phyloP scores from a whole-genome alignment of 2,888 invertebrate genomes.

The Acrocera orbiculus region DNA sequence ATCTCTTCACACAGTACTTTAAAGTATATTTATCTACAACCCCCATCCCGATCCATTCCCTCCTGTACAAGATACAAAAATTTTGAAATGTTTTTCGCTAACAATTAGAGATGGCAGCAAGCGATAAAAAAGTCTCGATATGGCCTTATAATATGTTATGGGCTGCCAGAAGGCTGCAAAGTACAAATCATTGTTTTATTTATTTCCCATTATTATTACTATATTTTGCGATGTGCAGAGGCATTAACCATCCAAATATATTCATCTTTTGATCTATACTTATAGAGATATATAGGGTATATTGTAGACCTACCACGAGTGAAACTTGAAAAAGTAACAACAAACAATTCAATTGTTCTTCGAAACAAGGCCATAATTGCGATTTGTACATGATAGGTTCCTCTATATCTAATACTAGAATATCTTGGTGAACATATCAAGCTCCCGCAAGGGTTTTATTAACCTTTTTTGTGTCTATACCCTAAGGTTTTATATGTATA shows the following conservation, averaged over 20 bases:
- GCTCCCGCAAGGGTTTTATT: not conserved
- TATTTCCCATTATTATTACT: constrained; percentile 13
- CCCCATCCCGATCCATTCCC: not conserved
- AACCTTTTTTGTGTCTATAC: not conserved
- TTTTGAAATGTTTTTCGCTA: constrained; percentile 5
- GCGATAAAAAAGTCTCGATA: constrained; percentile 7
- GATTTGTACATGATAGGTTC: constrained; percentile 11
- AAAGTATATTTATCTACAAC: not conserved
- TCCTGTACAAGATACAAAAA: not conserved
- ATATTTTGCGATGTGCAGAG: constrained; percentile 8
- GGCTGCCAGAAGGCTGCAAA: constrained; percentile 11
- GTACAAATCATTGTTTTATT: constrained; percentile 14
- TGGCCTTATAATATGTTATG: constrained; percentile 8
- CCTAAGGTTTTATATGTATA: not conserved
- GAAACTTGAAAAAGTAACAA: constrained; percentile 9
- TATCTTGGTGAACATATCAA: constrained; percentile 8
- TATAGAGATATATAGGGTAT: too few relatives aligned
- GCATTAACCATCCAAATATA: constrained; percentile 6
- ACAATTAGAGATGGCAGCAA: constrained; percentile 11
- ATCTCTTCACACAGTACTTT: not conserved
- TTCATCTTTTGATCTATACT: constrained; percentile 5
- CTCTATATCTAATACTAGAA: constrained; percentile 8
- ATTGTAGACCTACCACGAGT: not conserved
- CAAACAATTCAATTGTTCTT: constrained; percentile 14
- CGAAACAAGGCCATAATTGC: constrained; percentile 11